Base-by-base conservation (phyloP, 2,888 invertebrate genomes). In the Ichneumon xanthorius region DNA sequence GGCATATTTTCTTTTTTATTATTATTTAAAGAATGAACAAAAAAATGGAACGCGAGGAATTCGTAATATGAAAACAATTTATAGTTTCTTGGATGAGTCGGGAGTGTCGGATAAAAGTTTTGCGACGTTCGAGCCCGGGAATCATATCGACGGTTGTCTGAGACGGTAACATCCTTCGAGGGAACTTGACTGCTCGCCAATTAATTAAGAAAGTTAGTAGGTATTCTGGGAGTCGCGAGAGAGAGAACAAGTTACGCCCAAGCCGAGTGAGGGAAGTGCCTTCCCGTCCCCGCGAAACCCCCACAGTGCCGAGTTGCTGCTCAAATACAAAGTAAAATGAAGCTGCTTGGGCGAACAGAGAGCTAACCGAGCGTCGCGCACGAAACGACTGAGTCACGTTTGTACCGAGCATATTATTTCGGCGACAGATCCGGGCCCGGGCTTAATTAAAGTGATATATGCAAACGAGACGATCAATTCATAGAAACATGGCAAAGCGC, bases 161-260 rank as follows among this genome's bases (percentile, higher is more conserved):
- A 68, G 45, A 14, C 33, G 26, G 11, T 11, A 68, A 30, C 45
- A 48, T 58, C 14, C 68, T 68, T n/a, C 50, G n/a, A 16, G 16
- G 14, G 50, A 30, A 70, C 75, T 58, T 45, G 68, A 50, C 67
- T 58, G 48, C 33, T 11, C 33, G 45, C 61, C 68, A 81, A 81
- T 81, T 72, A 81, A 81, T 81, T 68, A 81, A 80, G 67, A 6
- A 67, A 80, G 65, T 80, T 80, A 55, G 71, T 40, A 67, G 30
- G 16, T n/a, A 63, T 63, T 45, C 55, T 30, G 65, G 30, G 72
- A 80, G 63, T 72, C 40, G 16, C 4, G 55, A 55, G 65, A 50
- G 26, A 53, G 80, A 65, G 65, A 65, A 80, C 55, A 72, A 80
- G 40, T 72, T 72, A 72, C 19, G 40, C 40, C 22, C 14, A 61